Percentiles rank a stretch among this genome's conserved stretches.
Evolutionary conservation across 1,140 invertebrate species (phyloP).

Genomic region (Littorina saxatilis): DNA sequence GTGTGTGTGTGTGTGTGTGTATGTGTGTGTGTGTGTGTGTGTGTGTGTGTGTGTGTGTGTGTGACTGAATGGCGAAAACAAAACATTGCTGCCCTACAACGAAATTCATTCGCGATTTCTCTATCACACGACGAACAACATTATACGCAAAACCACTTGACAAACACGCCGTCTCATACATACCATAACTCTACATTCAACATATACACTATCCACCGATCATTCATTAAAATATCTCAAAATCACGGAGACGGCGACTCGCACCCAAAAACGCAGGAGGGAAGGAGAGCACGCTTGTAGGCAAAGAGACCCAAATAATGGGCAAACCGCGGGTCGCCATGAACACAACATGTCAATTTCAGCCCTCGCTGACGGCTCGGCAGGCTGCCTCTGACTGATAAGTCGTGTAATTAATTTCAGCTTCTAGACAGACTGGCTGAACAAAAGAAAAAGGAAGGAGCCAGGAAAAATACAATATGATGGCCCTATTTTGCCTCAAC

Average conservation of each 20-base stretch:
- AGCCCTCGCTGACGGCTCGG: neutral
- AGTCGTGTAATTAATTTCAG: constrained; percentile 13
- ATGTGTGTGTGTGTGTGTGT: too few species aligned
- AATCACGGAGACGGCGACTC: neutral
- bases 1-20: too few species aligned
- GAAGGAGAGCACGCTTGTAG: neutral
- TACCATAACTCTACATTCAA: too few species aligned
- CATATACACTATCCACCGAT: too few species aligned
- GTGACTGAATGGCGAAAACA: too few species aligned
- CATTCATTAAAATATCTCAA: neutral
- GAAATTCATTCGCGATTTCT: too few species aligned
- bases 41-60: too few species aligned
- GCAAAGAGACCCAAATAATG: neutral
- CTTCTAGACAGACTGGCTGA: neutral
- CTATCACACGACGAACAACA: too few species aligned
- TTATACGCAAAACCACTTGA: too few species aligned
- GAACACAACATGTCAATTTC: constrained; percentile 20
- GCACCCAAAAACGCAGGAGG: neutral
- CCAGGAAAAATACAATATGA: constrained; percentile 15
- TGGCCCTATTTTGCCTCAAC: neutral
- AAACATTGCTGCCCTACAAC: too few species aligned
- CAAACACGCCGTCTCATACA: too few species aligned
- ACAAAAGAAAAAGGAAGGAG: neutral
- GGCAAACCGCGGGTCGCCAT: neutral
- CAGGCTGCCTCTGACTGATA: neutral